Base-by-base conservation (phyloP, 2,113 vertebrate species). In the Camelus dromedarius region DNA sequence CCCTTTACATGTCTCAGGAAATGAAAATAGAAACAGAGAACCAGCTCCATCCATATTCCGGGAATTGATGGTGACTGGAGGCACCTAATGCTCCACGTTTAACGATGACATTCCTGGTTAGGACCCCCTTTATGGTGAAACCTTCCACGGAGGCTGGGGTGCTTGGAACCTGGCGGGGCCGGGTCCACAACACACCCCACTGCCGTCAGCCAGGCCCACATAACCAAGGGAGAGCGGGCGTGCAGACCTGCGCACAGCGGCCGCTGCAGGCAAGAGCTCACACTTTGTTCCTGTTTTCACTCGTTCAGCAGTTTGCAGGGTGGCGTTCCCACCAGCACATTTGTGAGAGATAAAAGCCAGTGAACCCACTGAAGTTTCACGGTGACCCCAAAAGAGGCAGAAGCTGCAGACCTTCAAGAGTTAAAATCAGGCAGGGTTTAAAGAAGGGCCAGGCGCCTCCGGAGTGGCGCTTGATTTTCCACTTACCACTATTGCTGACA, bases 141-240 rank as follows among this genome's bases (percentile, higher is more conserved):
- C 42, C 32, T 30, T 58, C 18, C 4, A 1, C 0, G 5, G 4
- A 8, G 3, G n/a, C 6, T 70, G 38, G 32, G 90, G 46, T 24
- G 35, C 73, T 18, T 13, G 14, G 66, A n/a, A 35, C 54, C 19
- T 52, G 19, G 58, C 22, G 66, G 60, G 24, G 10, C n/a, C 50
- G 5, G 3, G 0, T 32, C 73, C 82, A 54, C 19, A 60, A 24
- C n/a, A 5, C 15, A 8, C 0, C 14, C 9, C 10, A 22, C 54
- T 2, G 0, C 50, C 11, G 26, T 35, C 76, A 56, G 56, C 5
- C 20, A 24, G 22, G 5, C 46, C 7, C 3, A 0, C 1, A 1
- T 1, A 8, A 35, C 85, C 46, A 64, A 76, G 4, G 8, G 5
- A n/a, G 2, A 38, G 14, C n/a, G 30, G 56, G 6, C 15, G 10